These are phyloP conservation scores for Baronia brevicornis DNA, from an alignment of 2,888 invertebrate genomes.

Conservation along the genomic window DNA sequence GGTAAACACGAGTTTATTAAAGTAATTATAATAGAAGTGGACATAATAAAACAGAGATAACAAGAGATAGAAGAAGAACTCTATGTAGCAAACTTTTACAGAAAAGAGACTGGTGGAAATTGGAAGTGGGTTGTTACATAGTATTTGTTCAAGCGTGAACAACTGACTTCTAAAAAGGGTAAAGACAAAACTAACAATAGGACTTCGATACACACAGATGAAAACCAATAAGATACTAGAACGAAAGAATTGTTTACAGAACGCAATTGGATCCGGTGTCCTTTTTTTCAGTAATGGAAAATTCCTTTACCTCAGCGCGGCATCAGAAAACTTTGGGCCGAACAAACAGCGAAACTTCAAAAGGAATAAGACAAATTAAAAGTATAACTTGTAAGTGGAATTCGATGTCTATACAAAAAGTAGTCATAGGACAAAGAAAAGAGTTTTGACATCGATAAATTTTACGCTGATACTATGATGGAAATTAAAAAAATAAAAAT, in stretches of 20 bases:
- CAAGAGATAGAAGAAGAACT: too few species aligned
- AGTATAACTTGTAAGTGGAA: constrained; percentile 16
- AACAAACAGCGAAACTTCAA: constrained; percentile 44
- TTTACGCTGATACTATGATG: too few species aligned
- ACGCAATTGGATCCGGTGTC: constrained; percentile 56
- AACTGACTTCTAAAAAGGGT: neutral
- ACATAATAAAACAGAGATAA: too few species aligned
- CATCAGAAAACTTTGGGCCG: constrained; percentile 41
- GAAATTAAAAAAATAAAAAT: too few species aligned
- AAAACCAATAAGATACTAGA: constrained; percentile 60
- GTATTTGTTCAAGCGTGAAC: too few species aligned
- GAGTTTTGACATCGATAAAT: too few species aligned
- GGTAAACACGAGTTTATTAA: too few species aligned
- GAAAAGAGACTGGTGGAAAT: too few species aligned
- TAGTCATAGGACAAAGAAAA: constrained; percentile 6
- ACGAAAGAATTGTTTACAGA: constrained; percentile 52
- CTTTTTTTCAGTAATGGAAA: constrained; percentile 55
- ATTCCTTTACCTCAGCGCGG: constrained; percentile 53
- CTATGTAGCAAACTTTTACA: too few species aligned
- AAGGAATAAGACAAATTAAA: constrained; percentile 60
- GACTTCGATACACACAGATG: constrained; percentile 48
- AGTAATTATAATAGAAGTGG: too few species aligned
- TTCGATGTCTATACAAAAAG: constrained; percentile 9
- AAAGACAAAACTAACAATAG: constrained; percentile 15
- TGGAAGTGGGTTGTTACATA: too few species aligned